Percentiles rank a stretch among this genome's conserved stretches.
Conservation (phyloP, 2,113 vertebrate species). For the Pangasianodon gigas region DNA sequence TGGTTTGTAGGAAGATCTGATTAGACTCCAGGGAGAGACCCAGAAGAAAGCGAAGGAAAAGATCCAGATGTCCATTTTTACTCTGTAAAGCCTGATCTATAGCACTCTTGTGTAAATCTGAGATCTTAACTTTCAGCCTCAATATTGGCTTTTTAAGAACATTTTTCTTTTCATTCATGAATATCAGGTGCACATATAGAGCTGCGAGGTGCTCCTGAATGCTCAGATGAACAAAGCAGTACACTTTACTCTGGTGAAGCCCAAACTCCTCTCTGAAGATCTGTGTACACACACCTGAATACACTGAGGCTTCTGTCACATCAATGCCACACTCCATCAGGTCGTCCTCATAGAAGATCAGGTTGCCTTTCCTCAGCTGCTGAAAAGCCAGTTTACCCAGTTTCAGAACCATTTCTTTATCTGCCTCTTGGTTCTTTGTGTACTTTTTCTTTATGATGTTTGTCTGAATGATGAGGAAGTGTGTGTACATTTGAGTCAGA, state of each 20-base stretch:
- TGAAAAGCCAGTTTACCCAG: too few species aligned
- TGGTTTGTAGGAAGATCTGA: background rate
- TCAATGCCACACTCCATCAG: background rate
- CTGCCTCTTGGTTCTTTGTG: too few species aligned
- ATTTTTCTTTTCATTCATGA: background rate
- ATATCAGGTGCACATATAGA: background rate
- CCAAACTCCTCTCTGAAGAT: background rate
- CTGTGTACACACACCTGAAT: background rate
- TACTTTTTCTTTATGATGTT: too few species aligned
- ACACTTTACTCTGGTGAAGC: background rate
- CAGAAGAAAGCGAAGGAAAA: background rate
- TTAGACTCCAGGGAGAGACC: slow-evolving; percentile 16
- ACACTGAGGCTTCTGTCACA: background rate
- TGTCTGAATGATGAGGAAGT: background rate
- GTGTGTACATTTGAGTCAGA: background rate
- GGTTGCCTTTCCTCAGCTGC: background rate
- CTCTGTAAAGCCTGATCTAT: background rate
- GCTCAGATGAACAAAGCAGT: background rate
- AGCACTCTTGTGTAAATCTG: background rate
- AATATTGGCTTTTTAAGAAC: background rate
- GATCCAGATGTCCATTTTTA: background rate
- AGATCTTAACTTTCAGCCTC: background rate
- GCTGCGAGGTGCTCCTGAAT: background rate
- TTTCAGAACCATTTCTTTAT: too few species aligned
- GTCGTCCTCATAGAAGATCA: background rate